Evolutionary conservation across 2,888 invertebrate species (phyloP).

Genomic region (Lutraria lutraria): DNA sequence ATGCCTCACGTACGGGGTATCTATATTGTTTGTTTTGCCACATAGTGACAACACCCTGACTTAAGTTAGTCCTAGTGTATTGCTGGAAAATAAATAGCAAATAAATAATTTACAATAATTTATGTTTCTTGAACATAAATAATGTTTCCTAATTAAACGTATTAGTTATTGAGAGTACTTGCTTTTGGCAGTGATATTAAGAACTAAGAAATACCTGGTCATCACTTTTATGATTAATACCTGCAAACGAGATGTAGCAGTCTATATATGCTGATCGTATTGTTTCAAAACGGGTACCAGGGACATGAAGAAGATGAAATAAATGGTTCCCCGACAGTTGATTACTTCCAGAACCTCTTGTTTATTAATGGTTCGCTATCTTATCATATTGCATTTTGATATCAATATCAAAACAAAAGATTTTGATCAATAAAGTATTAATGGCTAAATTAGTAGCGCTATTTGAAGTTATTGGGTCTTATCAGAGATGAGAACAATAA

Average conservation of each 20-base stretch:
- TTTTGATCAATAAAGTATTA: neutral
- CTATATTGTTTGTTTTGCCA: conserved; percentile 39
- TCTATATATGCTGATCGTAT: no score
- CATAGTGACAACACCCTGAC: conserved; percentile 22
- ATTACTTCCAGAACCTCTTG: neutral
- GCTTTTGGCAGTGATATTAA: no score
- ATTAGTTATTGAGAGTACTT: no score
- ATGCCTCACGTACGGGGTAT: conserved; percentile 56
- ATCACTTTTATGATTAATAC: no score
- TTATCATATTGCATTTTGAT: conserved; percentile 23
- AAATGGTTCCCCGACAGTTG: neutral
- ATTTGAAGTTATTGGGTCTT: conserved; percentile 8
- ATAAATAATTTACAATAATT: no score
- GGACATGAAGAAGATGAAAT: no score
- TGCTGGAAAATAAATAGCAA: neutral
- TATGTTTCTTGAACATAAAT: no score
- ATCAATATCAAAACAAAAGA: conserved; percentile 23
- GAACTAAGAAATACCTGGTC: no score
- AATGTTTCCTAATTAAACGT: no score
- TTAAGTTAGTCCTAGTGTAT: neutral
- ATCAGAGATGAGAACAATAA: neutral
- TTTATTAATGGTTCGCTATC: neutral
- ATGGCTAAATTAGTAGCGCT: neutral
- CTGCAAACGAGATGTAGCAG: no score
- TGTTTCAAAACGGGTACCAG: no score